Base-by-base conservation (phyloP, 2,888 invertebrate genomes). In the Epinotia demarniana region DNA sequence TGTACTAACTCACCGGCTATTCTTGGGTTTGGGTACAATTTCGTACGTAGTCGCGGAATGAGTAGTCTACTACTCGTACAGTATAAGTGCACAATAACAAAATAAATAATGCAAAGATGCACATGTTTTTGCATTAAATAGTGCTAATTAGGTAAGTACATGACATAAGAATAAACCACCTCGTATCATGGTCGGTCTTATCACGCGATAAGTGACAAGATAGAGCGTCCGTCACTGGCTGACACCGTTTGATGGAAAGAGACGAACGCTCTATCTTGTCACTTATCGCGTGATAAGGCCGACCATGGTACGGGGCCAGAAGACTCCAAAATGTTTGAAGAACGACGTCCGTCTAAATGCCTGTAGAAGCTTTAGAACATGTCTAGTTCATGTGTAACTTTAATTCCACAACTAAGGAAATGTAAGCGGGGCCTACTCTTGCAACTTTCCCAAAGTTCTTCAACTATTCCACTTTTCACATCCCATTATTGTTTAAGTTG, bases 401-500 rank as follows among this genome's bases (percentile, higher is more conserved):
- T 49, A 49, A 49, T 49, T 66, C 13, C n/a, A 23, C 23, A 49
- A 66, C 53, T 53, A 11, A 58, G 46, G 23, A 58, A 58, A 69
- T 69, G 58, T 69, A 57, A 60, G 43, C 46, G 46, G 46, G 61
- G 67, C 61, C 73, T 23, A 39, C 39, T 49, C 49, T 55, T 11
- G 27, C 58, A 46, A 61, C 33, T 61, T 70, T 53, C 70, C 33
- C 49, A 49, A 71, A 75, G 70, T 71, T 75, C 13, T 58, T 46
- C n/a, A 71, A 66, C 53, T 75, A 71, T 66, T 75, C 70, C 70
- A 64, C 74, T 70, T 71, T 66, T 71, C 74, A 75, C 64, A 71
- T 71, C 70, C 64, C 75, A 75, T 75, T 75, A 75, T 75, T 75
- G 75, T 75, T 72, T 75, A 75, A 75, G 75, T 75, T 75, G 18